Base-by-base conservation (phyloP, 2,113 vertebrate species). In the Barbus barbus region DNA sequence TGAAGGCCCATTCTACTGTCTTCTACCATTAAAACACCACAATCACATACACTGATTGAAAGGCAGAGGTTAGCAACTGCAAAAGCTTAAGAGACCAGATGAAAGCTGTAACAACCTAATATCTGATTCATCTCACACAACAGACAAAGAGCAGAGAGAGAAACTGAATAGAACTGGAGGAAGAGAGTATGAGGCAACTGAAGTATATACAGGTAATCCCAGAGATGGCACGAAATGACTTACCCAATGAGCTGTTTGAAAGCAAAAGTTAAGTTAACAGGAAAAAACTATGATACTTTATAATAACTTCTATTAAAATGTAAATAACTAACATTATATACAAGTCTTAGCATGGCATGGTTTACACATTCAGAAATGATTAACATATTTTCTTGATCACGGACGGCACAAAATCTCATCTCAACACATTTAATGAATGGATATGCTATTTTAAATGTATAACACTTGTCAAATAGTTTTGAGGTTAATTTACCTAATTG, bases 81-180 rank as follows among this genome's bases (percentile, higher is more conserved):
- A 88, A 82, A 88, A 88, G 85, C 84, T 71, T 67, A 76, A 83
- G 75, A 88, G 85, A 89, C 82, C 85, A 38, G 31, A 9, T 38
- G 8, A 60, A 83, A 67, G 75, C 36, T 31, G 73, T 73, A 26
- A 78, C 41, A 78, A 31, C 77, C 63, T 38, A 65, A 82, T 44
- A 46, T 26, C 61, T 61, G 16, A 36, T 28, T 78, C 41, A 86
- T 89, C 78, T 82, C 85, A 81, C 78, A 74, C 51, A 83, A 85
- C 61, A 86, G 67, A 69, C 22, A 82, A 61, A 4, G 31, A 38
- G 9, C 20, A 56, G 12, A 14, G 7, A 33, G 18, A 77, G 36
- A 22, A 14, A 16, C 9, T 22, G 3, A 33, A 65, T 9, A 65
- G 61, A 67, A 67, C 63, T 67, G 7, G 63, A 12, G 24, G n/a